phyloP scores from a whole-genome alignment of 2,113 vertebrate species.

The Thryonomys swinderianus region DNA sequence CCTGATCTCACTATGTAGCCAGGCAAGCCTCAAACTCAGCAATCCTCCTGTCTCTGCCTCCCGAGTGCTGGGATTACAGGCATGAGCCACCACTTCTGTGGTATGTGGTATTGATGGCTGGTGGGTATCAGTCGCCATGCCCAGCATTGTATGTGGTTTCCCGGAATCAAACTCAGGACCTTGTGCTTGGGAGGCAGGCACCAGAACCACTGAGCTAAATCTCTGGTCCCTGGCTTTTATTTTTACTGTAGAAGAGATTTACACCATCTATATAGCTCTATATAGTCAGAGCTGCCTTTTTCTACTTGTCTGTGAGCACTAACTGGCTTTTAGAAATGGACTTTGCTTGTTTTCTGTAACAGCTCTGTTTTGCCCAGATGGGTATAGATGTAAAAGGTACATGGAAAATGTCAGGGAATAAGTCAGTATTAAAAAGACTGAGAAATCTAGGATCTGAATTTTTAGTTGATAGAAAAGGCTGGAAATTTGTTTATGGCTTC shows the following conservation, averaged over 20 bases:
- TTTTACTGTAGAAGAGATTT: conserved; percentile 58
- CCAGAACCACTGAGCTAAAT: too few relatives aligned
- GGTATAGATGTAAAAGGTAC: not conserved
- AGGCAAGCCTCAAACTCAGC: too few relatives aligned
- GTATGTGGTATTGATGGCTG: too few relatives aligned
- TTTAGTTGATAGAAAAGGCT: not conserved
- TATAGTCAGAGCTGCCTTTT: not conserved
- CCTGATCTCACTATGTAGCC: too few relatives aligned
- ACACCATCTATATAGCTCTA: not conserved
- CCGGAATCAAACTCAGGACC: too few relatives aligned
- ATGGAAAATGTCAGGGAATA: not conserved
- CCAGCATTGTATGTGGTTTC: too few relatives aligned
- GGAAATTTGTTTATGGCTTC: not conserved
- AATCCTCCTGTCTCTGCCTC: too few relatives aligned
- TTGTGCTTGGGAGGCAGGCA: too few relatives aligned
- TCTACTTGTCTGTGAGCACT: not conserved
- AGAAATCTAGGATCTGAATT: not conserved
- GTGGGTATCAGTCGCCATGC: too few relatives aligned
- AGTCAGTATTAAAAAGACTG: not conserved
- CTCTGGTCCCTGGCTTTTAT: conserved; percentile 50
- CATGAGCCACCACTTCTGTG: too few relatives aligned
- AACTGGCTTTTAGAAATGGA: not conserved
- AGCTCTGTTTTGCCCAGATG: not conserved
- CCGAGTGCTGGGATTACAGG: too few relatives aligned
- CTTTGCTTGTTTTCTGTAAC: not conserved